Conservation (phyloP, 2,113 vertebrate genomes). For the Herpetotheres cachinnans region DNA sequence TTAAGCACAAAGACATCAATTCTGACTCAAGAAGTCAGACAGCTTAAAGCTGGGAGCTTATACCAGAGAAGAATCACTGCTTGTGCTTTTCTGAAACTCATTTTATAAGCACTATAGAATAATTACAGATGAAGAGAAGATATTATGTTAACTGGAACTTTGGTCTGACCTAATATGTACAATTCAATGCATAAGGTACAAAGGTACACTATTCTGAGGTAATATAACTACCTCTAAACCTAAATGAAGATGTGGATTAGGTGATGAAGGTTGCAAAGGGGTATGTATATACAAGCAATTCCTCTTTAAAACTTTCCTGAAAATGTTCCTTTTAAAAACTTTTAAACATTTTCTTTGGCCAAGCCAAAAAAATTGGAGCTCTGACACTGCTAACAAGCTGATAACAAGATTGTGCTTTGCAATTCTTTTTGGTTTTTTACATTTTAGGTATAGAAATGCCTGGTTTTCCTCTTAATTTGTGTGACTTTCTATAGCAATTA, state of each 20-base stretch:
- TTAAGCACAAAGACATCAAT: slow-evolving; percentile 11
- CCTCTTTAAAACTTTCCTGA: background rate
- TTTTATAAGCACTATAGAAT: background rate
- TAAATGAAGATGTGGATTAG: background rate
- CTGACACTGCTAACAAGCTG: background rate
- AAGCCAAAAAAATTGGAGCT: background rate
- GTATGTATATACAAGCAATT: background rate
- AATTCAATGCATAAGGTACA: background rate
- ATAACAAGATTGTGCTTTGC: background rate
- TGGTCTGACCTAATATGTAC: background rate
- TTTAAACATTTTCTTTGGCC: background rate
- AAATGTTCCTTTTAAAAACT: background rate
- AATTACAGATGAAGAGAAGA: background rate
- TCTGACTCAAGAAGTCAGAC: background rate
- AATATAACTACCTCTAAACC: background rate
- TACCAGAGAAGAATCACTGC: background rate
- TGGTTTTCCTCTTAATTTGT: background rate
- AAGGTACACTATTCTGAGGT: background rate
- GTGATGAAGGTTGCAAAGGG: background rate
- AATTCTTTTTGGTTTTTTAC: background rate
- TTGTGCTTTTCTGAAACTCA: background rate
- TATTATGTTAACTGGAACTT: background rate
- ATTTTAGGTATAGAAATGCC: background rate
- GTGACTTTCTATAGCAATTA: background rate
- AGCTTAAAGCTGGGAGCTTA: background rate